Evolutionary conservation across 2,888 invertebrate species (phyloP), one percentile per base, ranked within the genome.

Genomic region (Fragum fragum): DNA sequence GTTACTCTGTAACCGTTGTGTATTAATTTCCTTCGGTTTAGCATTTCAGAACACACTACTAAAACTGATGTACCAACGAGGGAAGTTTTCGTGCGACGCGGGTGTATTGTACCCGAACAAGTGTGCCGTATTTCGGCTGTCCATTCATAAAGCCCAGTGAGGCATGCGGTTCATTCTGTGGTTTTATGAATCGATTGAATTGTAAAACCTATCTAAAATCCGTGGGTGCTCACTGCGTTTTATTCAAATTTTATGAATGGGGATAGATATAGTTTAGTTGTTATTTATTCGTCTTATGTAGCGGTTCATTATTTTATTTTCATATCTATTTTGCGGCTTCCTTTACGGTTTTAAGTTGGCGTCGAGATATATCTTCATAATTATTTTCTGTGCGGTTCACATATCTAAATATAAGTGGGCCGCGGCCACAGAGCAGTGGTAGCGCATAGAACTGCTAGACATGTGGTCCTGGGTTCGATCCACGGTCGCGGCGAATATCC

Each of bases 161-260:
- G 28, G 57, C 57, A 28, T 57, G 23, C 6, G 14, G 16, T 18
- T 14, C 11, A 16, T 23, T 28, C 57, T 57, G 57, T 57, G 57
- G 28, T 57, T 57, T 57, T 57, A 57, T 57, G 57, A 57, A 57
- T 57, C 28, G 57, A 7, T 28, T 14, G 23, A 28, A 57, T 57
- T 57, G 28, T 57, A 26, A 57, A 47, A 47, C 18, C 26, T 28
- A 23, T 57, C 26, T 57, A 28, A 23, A 14, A 28, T 9, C 57
- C 21, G 16, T 11, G 57, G 57, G 57, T 9, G 26, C 28, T 57
- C 57, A 57, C 14, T 14, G 57, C 28, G 28, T 28, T 28, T 57
- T 57, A 57, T 57, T 57, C 26, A 26, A 57, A 57, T 26, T 57
- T 57, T 57, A 28, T 57, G 57, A 57, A 57, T 57, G 57, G 57